phyloP scores from a whole-genome alignment of 2,888 invertebrate species.

The Acanthosoma haemorrhoidale region DNA sequence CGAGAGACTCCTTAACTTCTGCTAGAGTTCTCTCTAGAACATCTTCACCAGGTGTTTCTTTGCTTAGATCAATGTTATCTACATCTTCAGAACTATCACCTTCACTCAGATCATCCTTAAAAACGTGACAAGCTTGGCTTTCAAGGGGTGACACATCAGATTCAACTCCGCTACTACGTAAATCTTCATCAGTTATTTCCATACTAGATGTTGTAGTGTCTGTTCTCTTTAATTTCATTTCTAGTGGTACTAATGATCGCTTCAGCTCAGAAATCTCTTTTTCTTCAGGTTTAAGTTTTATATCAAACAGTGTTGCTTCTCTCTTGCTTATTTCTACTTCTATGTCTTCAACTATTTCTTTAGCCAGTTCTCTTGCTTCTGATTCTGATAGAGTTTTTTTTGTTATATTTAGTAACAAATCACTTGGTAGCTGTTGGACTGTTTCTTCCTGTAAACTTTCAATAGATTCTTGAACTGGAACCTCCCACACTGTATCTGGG shows the following conservation, averaged over 20 bases:
- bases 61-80: conserved; percentile 37
- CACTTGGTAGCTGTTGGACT: conserved; percentile 23
- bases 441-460: conserved; percentile 32
- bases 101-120: conserved; percentile 35
- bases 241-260: conserved; percentile 46
- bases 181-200: conserved; percentile 61
- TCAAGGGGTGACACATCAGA: conserved; percentile 61
- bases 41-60: conserved; percentile 39
- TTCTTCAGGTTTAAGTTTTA: conserved; percentile 28
- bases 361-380: conserved; percentile 51
- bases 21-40: conserved; percentile 64
- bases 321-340: conserved; percentile 52
- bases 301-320: conserved; percentile 36
- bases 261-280: background rate
- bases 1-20: conserved; percentile 65
- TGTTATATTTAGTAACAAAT: background rate
- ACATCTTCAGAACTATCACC: conserved; percentile 40
- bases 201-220: conserved; percentile 53
- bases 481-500: conserved; percentile 52
- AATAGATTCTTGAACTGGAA: conserved; percentile 48
- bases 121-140: conserved; percentile 47
- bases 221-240: conserved; percentile 46
- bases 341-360: conserved; percentile 52
- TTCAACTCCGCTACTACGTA: conserved; percentile 63
- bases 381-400: conserved; percentile 46